phyloP scores from a whole-genome alignment of 2,888 invertebrate genomes.

The Erebia aethiops region DNA sequence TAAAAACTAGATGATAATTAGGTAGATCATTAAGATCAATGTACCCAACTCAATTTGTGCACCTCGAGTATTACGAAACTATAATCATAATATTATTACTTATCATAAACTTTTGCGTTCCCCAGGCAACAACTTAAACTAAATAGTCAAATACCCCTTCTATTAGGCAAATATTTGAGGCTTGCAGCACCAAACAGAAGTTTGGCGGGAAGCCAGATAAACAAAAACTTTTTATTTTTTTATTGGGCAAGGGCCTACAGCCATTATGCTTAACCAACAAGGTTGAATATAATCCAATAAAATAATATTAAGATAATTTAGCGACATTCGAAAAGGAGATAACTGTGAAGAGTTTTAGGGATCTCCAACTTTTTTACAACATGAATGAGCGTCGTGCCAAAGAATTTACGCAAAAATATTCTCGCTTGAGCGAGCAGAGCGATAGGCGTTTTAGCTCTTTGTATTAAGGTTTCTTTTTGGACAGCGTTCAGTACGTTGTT shows the following conservation, averaged over 20 bases:
- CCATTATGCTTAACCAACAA: background rate
- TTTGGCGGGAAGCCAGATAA: background rate
- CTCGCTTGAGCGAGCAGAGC: constrained; percentile 86
- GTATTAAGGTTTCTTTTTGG: constrained; percentile 86
- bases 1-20: background rate
- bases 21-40: no score
- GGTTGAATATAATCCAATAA: background rate
- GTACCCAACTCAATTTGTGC: no score
- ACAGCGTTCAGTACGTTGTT: constrained; percentile 85
- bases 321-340: constrained; percentile 86
- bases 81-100: no score
- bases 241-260: constrained; percentile 6
- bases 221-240: background rate
- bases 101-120: no score
- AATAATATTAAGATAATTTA: constrained; percentile 54
- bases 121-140: background rate
- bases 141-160: background rate
- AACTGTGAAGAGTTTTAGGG: constrained; percentile 86
- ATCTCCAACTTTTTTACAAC: constrained; percentile 84
- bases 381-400: constrained; percentile 83
- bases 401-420: constrained; percentile 80
- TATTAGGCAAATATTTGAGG: background rate
- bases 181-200: background rate
- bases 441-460: constrained; percentile 86
- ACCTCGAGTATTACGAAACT: background rate